Evolutionary conservation across 2,888 invertebrate species (phyloP).

Genomic region (Harpalus rufipes): DNA sequence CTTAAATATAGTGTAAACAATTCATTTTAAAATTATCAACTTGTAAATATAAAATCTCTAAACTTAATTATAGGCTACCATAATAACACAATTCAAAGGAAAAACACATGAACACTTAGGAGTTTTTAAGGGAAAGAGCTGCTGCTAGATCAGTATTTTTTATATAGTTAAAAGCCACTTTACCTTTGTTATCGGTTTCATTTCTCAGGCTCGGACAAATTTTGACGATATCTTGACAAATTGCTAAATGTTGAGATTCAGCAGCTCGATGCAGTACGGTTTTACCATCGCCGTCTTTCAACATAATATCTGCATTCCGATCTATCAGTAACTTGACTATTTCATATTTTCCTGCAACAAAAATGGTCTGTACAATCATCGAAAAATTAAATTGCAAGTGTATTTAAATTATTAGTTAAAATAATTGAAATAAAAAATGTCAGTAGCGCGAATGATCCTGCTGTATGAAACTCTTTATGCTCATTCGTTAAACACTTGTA

Average conservation of each 20-base stretch:
- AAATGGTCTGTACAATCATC: not conserved
- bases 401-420: too few relatives aligned
- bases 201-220: constrained; percentile 75
- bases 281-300: constrained; percentile 89
- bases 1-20: constrained; percentile 41
- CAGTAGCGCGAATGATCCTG: too few relatives aligned
- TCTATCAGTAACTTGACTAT: constrained; percentile 84
- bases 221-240: constrained; percentile 77
- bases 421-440: too few relatives aligned
- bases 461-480: too few relatives aligned
- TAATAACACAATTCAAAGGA: constrained; percentile 29
- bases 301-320: constrained; percentile 81
- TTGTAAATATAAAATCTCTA: constrained; percentile 54
- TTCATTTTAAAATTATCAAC: constrained; percentile 46
- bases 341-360: constrained; percentile 80
- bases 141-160: constrained; percentile 54
- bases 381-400: not conserved
- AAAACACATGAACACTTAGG: constrained; percentile 58
- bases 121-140: constrained; percentile 58
- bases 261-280: constrained; percentile 89
- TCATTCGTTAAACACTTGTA: too few relatives aligned
- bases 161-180: constrained; percentile 66
- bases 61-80: constrained; percentile 35
- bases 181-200: constrained; percentile 69
- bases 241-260: constrained; percentile 78